Evolutionary conservation across 2,888 invertebrate species (phyloP).

Genomic region (Neoaliturus tenellus): DNA sequence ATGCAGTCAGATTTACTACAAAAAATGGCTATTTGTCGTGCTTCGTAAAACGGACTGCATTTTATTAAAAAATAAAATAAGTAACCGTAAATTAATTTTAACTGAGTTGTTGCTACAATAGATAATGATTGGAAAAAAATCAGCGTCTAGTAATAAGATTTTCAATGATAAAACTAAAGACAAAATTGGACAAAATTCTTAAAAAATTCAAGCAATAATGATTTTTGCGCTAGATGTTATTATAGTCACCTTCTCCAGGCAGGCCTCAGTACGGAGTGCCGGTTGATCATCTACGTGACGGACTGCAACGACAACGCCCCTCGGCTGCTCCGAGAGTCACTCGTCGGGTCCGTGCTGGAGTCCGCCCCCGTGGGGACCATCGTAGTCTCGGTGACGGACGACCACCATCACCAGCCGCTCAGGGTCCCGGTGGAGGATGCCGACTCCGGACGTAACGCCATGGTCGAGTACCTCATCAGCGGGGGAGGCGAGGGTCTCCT

Average conservation of each 20-base stretch:
- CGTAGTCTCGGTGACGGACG: slow-evolving; percentile 80
- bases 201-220: no score
- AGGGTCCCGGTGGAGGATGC: slow-evolving; percentile 89
- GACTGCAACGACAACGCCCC: slow-evolving; percentile 93
- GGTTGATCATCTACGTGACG: slow-evolving; percentile 87
- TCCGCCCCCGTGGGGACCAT: slow-evolving; percentile 82
- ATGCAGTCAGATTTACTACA: no score
- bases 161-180: no score
- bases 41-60: no score
- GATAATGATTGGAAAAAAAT: no score
- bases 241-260: slow-evolving; percentile 74
- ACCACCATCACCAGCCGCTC: slow-evolving; percentile 84
- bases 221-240: no score
- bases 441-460: slow-evolving; percentile 90
- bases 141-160: no score
- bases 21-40: no score
- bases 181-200: no score
- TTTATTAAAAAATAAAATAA: no score
- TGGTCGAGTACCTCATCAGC: slow-evolving; percentile 88
- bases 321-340: slow-evolving; percentile 78
- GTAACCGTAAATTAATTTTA: no score
- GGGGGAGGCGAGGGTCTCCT: slow-evolving; percentile 87
- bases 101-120: no score
- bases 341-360: slow-evolving; percentile 84
- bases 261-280: slow-evolving; percentile 80